Base-by-base conservation (phyloP, 2,888 invertebrate species). In the Brenthis daphne region DNA sequence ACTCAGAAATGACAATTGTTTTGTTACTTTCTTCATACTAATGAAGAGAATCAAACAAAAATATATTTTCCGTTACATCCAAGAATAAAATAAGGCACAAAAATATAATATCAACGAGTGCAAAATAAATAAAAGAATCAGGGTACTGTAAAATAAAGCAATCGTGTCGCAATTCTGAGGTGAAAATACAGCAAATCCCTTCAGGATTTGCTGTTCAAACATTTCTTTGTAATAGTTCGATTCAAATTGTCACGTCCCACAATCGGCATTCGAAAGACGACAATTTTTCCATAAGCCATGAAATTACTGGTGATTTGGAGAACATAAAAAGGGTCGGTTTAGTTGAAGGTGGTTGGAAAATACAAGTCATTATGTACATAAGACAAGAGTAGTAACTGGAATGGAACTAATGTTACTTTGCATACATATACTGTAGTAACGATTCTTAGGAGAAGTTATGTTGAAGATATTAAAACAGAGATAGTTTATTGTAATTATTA, bases 311-410 rank as follows among this genome's bases (percentile, higher is more conserved):
- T 87, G 84, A 89, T 89, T 85, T 83, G 76, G 80, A 77, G 77
- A 81, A 90, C 89, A 89, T 77, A 79, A 81, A 85, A 89, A 86
- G 86, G 90, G 89, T 85, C 88, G 84, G 69, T 71, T 73, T 56
- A 73, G 77, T 75, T 74, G 71, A 77, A 72, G 70, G 67, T 66
- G 61, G 61, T 61, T 57, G 29, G 68, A 65, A 66, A 60, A 68
- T 70, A 60, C 68, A 69, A 70, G 69, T 29, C 57, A 68, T 65
- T 60, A 66, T 65, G 48, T 50, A 51, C 29, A n/a, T 57, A 57
- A 37, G 33, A 37, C 11, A 16, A 13, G 58, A 48, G 48, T 58
- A 58, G 58, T 29, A 11, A 24, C 24, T 29, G 50, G 29, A 29
- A 29, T n/a, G 29, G 48, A 2, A 43, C 8, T 43, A 43, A 43